Base-by-base conservation (phyloP, 1,140 invertebrate genomes). In the Battus philenor region DNA sequence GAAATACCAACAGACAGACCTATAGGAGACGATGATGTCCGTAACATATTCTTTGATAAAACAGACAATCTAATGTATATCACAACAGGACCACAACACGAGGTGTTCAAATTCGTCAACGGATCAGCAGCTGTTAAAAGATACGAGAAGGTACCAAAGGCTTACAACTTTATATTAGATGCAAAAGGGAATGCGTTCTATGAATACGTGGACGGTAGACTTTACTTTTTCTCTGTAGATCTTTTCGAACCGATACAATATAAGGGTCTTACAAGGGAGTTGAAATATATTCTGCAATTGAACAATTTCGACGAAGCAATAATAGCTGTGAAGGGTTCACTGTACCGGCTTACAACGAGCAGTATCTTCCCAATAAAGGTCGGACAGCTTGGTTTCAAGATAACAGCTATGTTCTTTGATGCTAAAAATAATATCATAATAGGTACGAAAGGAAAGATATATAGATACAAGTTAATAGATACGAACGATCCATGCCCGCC, bases 381-480 rank as follows among this genome's bases (percentile, higher is more conserved):
- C 29, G 81, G 66, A 2, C 69, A 80, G 17, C 45, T 83, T 0
- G 75, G 71, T 0, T 81, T 72, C 13, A 82, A 78, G 62, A 82
- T 85, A 1, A 82, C 81, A 0, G 81, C 68, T 0, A 63, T 85
- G 55, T 67, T 67, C 0, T 85, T 80, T 26, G 81, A 85, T 52
- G 16, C 54, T 16, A 80, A 68, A 24, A 80, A 78, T 44, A 81
- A 81, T 44, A 78, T 85, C 4, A 51, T 85, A 1, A 64, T 85
- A 10, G 78, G 81, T 4, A 85, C 81, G 3, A 82, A 79, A 63
- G 78, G 78, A 4, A 85, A 85, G 50, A 72, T 85, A 15, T 85
- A 82, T 47, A 73, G 68, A 54, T 85, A 74, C 20, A 82, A 73
- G 44, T 69, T 68, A 0, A 56, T 78, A 0, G 69, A 77, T 46